Evolutionary conservation across 2,797 vertebrate species (phyloP), one percentile per base, ranked within the genome.

Genomic region (Oreortyx pictus): DNA sequence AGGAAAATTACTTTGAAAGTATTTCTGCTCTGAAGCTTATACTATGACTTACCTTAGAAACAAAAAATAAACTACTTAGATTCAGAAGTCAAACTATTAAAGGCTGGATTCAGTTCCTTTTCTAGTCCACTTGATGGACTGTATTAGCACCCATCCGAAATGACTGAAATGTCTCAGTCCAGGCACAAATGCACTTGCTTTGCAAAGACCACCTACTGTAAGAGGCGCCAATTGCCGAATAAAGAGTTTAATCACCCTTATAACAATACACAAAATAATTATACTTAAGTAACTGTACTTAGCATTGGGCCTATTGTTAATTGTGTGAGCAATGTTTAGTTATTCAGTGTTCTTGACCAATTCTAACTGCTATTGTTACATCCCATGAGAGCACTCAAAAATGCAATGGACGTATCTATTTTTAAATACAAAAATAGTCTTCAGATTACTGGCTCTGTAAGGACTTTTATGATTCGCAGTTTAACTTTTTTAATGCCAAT

Each of bases 341-440:
- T 44, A 77, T 76, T 88, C 65, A 67, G 10, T 27, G 39, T 16
- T 86, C 81, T 59, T 71, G 57, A 90, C 86, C 84, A 90, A 46
- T 65, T 75, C 43, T 19, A 71, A 77, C 27, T 9, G 46, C 23
- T 57, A 73, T 64, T 41, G 27, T 65, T 74, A 64, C 59, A 33
- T 85, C 57, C 65, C 41, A 15, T 11, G 20, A 82, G 46, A 74
- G 68, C 4, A 15, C 62, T 71, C 4, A 8, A 87, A 94, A 92
- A 89, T 12, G 57, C 52, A 92, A 89, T 44, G 74, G 79, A 60
- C 52, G 11, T 77, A 59, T 7, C 93, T 84, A 70, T 41, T 80
- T 94, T 60, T 89, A 73, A 90, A 74, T 68, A 60, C 56, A 85
- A 62, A 94, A 95, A 82, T 25, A 90, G 76, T 66, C 17, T 82